Base-by-base conservation (phyloP, 23 tunicate species). In the Ciona savignyi region DNA sequence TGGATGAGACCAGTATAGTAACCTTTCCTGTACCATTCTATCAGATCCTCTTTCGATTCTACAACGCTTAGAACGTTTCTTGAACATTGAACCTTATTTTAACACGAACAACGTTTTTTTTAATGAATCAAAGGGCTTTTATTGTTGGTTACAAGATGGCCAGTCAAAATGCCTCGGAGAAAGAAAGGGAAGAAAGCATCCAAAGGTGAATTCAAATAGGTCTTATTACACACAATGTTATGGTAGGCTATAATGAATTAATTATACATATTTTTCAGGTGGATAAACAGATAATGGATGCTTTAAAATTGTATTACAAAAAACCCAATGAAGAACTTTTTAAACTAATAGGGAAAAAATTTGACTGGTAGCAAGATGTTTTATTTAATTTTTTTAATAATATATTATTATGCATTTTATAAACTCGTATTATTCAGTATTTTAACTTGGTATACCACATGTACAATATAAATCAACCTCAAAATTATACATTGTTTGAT, bases 121-220 rank as follows among this genome's bases (percentile, higher is more conserved):
- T 60, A 86, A 86, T 33, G 51, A 63, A 26, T 72, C 94, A 25
- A 75, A 70, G 48, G 82, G 86, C 1, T 81, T 80, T 33, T 64
- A 78, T 33, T 86, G 94, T 60, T 64, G 80, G 65, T 29, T 82
- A 35, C 51, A 66, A 31, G 51, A 84, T 21, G 81, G 85, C 22
- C 24, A 19, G 21, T 82, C 86, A 27, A 33, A 30, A 29, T 81
- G 94, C 60, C 23, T 68, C 24, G 76, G 73, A 2, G 31, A 33
- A 2, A 62, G 28, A n/a, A 80, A 86, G 34, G 86, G 86, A 20
- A 34, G 86, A 64, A 60, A 21, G 0, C 84, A 80, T 71, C 77
- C 77, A 35, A 49, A 35, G 30, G 77, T 78, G 15, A 42, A 6
- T 42, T 42, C 9, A 42, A 42, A 15, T 42, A 42, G 56, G 56